These are phyloP conservation scores for Aurelia sp. DNA, from an alignment of 30 jellyfish, hydroid and myxozoan species.

Conservation along the genomic window DNA sequence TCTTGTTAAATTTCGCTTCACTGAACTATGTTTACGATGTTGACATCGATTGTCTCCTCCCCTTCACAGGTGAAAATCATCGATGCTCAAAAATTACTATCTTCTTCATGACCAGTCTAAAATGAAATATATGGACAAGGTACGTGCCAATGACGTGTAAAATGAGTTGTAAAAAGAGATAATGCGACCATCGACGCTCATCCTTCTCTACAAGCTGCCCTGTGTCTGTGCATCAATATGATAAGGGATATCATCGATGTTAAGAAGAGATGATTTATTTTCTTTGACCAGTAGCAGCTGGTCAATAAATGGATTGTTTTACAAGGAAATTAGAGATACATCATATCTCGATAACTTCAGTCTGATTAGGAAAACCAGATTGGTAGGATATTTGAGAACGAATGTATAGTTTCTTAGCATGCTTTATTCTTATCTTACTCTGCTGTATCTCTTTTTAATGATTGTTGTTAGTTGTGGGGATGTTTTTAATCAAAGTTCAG, in stretches of 20 bases:
- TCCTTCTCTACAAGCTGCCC: too few species aligned
- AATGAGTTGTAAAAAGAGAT: too few species aligned
- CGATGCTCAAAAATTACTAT: conserved; percentile 44
- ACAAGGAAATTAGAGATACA: neutral
- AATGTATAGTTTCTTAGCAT: conserved; percentile 33
- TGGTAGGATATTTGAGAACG: neutral
- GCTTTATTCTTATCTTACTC: neutral
- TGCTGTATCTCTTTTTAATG: neutral
- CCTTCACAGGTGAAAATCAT: conserved; percentile 40
- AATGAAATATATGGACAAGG: too few species aligned
- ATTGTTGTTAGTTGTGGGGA: too few species aligned
- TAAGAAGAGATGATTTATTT: neutral
- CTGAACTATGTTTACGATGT: neutral
- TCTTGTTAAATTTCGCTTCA: too few species aligned
- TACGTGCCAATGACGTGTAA: too few species aligned
- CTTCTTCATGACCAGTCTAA: conserved; percentile 31
- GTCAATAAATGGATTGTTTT: conserved; percentile 25
- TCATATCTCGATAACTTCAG: neutral
- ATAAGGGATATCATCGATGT: too few species aligned
- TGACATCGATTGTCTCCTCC: neutral
- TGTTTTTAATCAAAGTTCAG: too few species aligned
- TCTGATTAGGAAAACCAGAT: neutral
- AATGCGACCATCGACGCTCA: too few species aligned
- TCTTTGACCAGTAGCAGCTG: conserved; percentile 28
- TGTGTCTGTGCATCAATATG: too few species aligned